Conservation (phyloP, 1,140 invertebrate species). For the Drosophila pectinifera region DNA sequence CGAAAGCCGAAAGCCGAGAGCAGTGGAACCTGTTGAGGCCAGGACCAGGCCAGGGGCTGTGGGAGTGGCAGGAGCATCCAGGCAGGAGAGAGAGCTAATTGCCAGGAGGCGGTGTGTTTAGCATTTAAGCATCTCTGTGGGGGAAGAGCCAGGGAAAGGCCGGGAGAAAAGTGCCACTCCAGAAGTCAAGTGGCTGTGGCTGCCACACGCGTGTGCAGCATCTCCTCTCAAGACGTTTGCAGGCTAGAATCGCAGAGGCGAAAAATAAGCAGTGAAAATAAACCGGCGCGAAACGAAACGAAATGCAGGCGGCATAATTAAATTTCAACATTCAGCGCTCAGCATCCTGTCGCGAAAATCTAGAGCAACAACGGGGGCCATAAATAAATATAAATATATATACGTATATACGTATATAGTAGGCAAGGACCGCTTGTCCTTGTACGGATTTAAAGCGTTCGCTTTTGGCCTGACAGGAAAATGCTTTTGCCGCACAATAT, state of each 20-base stretch:
- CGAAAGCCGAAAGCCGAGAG: background rate
- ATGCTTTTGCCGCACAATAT: conserved; percentile 43
- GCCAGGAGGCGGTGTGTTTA: conserved; percentile 33
- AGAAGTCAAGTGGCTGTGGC: conserved; percentile 75
- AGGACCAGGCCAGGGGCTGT: background rate
- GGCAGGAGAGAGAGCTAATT: conserved; percentile 30
- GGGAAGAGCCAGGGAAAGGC: conserved; percentile 3
- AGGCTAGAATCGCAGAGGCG: background rate
- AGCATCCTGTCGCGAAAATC: conserved; percentile 36
- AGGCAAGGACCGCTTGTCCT: background rate
- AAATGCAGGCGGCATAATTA: conserved; percentile 34
- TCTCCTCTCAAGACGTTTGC: conserved; percentile 23
- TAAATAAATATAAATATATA: conserved; percentile 19
- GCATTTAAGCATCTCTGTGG: conserved; percentile 30
- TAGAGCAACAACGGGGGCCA: conserved; percentile 9
- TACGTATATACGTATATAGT: conserved; percentile 9
- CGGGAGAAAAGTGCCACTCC: conserved; percentile 53
- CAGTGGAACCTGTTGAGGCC: conserved; percentile 27
- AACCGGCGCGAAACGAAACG: conserved; percentile 11
- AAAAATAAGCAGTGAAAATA: conserved; percentile 26
- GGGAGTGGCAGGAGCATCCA: background rate
- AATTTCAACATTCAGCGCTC: conserved; percentile 37
- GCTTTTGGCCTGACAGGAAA: conserved; percentile 33
- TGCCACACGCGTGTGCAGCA: conserved; percentile 32
- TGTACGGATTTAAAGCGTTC: conserved; percentile 27